A percentile compares a stretch with the other conserved stretches of the same genome.
phyloP scores from a whole-genome alignment of 2,888 invertebrate genomes.

The Cetonia aurata region DNA sequence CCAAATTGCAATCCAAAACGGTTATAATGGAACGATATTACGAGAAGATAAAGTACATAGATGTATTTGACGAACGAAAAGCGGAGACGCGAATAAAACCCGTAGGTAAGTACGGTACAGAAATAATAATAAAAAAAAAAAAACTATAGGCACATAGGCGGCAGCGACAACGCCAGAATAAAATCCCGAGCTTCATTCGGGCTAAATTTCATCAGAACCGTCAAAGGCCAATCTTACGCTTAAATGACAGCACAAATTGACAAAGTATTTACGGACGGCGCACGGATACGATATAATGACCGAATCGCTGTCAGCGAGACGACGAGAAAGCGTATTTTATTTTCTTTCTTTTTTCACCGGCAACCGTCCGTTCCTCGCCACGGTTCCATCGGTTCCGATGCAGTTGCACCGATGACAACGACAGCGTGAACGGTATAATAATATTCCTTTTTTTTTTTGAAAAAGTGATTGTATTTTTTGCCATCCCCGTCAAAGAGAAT shows the following conservation, averaged over 20 bases:
- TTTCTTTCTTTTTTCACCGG: slow-evolving; percentile 11
- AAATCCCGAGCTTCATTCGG: neutral
- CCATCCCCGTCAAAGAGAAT: no score
- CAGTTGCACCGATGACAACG: slow-evolving; percentile 36
- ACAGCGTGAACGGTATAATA: slow-evolving; percentile 19
- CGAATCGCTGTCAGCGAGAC: slow-evolving; percentile 3
- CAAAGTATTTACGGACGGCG: slow-evolving; percentile 43
- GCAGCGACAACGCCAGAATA: neutral
- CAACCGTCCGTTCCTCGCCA: slow-evolving; percentile 15
- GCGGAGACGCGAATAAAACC: no score
- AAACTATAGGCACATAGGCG: neutral
- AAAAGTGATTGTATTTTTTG: no score
- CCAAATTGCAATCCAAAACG: no score
- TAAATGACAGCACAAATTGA: slow-evolving; percentile 52
- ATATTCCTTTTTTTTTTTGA: no score
- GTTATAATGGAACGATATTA: no score
- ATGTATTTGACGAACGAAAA: no score
- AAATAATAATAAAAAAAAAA: no score
- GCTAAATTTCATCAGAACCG: slow-evolving; percentile 44
- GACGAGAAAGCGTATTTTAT: slow-evolving; percentile 1
- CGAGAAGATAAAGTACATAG: no score
- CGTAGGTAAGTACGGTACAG: no score
- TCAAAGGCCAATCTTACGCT: slow-evolving; percentile 54
- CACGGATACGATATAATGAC: slow-evolving; percentile 10
- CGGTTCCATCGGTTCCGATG: slow-evolving; percentile 10